Percentiles rank a stretch among this genome's conserved stretches.
Evolutionary conservation across 2,888 invertebrate genomes (phyloP).

Genomic region (Vesta saturnalis): DNA sequence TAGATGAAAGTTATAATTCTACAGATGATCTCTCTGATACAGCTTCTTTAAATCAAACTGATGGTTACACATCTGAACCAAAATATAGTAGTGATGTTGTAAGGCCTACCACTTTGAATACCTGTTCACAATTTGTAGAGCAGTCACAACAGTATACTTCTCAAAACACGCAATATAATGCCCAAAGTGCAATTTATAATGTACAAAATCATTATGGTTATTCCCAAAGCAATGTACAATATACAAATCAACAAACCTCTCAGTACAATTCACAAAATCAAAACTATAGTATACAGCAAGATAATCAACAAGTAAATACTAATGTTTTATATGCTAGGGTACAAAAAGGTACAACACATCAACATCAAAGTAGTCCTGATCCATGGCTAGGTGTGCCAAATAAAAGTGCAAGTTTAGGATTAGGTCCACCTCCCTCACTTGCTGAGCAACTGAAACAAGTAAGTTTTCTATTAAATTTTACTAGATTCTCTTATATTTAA

Average conservation of each 20-base stretch:
- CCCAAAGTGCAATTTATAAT: slow-evolving; percentile 46
- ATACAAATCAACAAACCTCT: slow-evolving; percentile 24
- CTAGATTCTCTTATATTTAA: too few relatives aligned
- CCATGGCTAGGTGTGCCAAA: slow-evolving; percentile 56
- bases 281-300: slow-evolving; percentile 17
- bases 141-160: slow-evolving; percentile 46
- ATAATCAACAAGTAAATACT: slow-evolving; percentile 43
- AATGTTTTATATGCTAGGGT: slow-evolving; percentile 64
- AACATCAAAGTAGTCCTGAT: slow-evolving; percentile 56
- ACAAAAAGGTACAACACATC: slow-evolving; percentile 62
- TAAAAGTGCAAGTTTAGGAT: slow-evolving; percentile 58
- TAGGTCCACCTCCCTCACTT: slow-evolving; percentile 79
- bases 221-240: slow-evolving; percentile 47
- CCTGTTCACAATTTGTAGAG: slow-evolving; percentile 46
- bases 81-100: slow-evolving; percentile 30
- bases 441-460: slow-evolving; percentile 88
- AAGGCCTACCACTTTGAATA: slow-evolving; percentile 48
- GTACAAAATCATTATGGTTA: slow-evolving; percentile 53
- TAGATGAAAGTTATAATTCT: slow-evolving; percentile 77
- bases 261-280: slow-evolving; percentile 39
- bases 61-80: slow-evolving; percentile 28
- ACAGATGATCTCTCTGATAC: slow-evolving; percentile 63
- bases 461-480: slow-evolving; percentile 28
- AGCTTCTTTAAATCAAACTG: slow-evolving; percentile 31
- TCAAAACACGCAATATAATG: slow-evolving; percentile 46